These are phyloP conservation scores for Mystacides longicornis DNA, from an alignment of 2,888 invertebrate species.

Conservation along the genomic window DNA sequence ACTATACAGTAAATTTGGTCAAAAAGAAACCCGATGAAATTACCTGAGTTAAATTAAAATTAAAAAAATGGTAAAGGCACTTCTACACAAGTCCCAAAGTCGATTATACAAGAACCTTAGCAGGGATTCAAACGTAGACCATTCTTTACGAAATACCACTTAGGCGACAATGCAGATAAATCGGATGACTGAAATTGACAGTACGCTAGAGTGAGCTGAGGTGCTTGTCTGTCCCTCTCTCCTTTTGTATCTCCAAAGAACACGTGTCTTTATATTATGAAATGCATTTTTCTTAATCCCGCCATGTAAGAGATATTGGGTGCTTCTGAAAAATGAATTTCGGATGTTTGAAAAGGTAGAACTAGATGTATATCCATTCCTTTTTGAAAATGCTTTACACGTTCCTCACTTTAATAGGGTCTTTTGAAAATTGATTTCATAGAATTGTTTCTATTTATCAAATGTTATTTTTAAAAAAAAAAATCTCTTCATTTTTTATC, in stretches of 20 bases:
- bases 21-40: too few relatives aligned
- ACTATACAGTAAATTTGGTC: too few relatives aligned
- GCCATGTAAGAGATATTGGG: not conserved
- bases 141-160: conserved; percentile 2
- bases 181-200: conserved; percentile 8
- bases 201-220: not conserved
- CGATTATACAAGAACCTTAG: not conserved
- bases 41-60: too few relatives aligned
- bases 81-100: not conserved
- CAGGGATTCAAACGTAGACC: not conserved
- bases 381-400: too few relatives aligned
- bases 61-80: too few relatives aligned
- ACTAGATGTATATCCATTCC: too few relatives aligned
- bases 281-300: not conserved
- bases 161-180: conserved; percentile 7
- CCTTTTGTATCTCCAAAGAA: not conserved
- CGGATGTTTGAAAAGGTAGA: too few relatives aligned
- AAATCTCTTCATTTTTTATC: too few relatives aligned
- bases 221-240: not conserved
- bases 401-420: too few relatives aligned
- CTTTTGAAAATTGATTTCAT: too few relatives aligned
- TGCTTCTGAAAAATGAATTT: not conserved
- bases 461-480: too few relatives aligned
- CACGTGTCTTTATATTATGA: not conserved
- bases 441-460: too few relatives aligned